phyloP scores from a whole-genome alignment of 2,797 vertebrate genomes.

The Smutsia temminckii region DNA sequence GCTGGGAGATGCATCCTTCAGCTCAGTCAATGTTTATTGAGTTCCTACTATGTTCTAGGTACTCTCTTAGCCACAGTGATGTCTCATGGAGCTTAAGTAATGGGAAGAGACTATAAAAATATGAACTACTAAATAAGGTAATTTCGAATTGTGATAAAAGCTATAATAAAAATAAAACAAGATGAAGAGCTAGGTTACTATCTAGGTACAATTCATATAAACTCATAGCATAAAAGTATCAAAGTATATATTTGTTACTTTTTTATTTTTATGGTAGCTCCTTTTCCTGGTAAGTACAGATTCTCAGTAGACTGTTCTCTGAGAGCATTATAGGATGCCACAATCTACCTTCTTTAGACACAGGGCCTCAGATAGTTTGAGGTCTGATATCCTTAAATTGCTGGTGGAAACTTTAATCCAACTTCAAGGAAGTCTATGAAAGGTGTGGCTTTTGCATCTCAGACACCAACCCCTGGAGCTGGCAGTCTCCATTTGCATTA shows the following conservation, averaged over 20 bases:
- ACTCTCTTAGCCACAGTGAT: neutral
- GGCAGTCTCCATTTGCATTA: neutral
- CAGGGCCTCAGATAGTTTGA: neutral
- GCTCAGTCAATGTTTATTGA: neutral
- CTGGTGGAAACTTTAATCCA: neutral
- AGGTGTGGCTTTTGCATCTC: neutral
- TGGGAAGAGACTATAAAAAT: neutral
- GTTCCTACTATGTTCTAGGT: neutral
- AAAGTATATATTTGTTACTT: neutral
- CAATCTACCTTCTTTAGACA: neutral
- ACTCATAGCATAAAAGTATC: constrained; percentile 30
- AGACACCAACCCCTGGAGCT: neutral
- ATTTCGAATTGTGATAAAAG: constrained; percentile 17
- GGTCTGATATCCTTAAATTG: neutral
- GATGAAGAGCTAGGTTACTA: neutral
- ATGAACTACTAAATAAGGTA: neutral
- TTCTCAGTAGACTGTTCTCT: neutral
- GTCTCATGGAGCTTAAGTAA: neutral
- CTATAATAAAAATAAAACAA: neutral
- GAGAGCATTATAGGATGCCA: neutral
- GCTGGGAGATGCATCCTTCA: neutral
- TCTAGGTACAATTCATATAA: constrained; percentile 21
- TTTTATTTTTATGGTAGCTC: neutral
- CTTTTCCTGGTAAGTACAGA: neutral
- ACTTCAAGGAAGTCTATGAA: neutral